Evolutionary conservation across 2,113 vertebrate species (phyloP), one percentile per base, ranked within the genome.

Genomic region (Micromys minutus): DNA sequence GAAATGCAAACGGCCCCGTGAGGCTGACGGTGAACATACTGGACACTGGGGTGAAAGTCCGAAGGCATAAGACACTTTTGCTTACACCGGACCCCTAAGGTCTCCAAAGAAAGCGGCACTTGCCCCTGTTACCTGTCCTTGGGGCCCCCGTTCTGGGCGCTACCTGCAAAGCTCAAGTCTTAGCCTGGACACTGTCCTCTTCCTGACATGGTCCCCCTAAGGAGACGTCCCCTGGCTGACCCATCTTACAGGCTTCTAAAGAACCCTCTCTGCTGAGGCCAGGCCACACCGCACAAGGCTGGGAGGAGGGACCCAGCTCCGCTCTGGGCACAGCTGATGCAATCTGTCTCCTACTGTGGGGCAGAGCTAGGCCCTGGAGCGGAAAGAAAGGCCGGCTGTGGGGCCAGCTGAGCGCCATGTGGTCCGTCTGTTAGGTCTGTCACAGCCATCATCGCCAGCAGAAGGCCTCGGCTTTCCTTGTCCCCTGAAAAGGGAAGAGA

Each of bases 151-250:
- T 12, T 7, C 29, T 31, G 5, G 24, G 65, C 57, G n/a, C 21
- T 13, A 29, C 5, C 45, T 29, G 0, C 21, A 4, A 89, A 65
- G 26, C 39, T 47, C 31, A 12, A 24, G 13, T 65, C 26, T 22
- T 59, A 63, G 93, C 74, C 0, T 13, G 31, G 39, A 29, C 76
- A 89, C 83, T 79, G 52, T 75, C n/a, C n/a, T 69, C 65, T 3
- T 94, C 91, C 96, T 36, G 88, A 67, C 90, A 45, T 91, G 86
- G 76, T 59, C 89, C 88, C 71, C 65, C 55, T n/a, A 65, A 80
- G 9, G 29, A 89, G 83, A 81, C 87, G 86, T 71, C 31, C 91
- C 91, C 87, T 11, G 8, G 94, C n/a, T 29, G 84, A 57, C 65
- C n/a, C 57, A 39, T 79, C 95, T 21, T 19, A 36, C 85, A 55